Percentiles rank a stretch among this genome's conserved stretches.
Conservation (phyloP, 2,888 invertebrate genomes). For the Amiota communis region DNA sequence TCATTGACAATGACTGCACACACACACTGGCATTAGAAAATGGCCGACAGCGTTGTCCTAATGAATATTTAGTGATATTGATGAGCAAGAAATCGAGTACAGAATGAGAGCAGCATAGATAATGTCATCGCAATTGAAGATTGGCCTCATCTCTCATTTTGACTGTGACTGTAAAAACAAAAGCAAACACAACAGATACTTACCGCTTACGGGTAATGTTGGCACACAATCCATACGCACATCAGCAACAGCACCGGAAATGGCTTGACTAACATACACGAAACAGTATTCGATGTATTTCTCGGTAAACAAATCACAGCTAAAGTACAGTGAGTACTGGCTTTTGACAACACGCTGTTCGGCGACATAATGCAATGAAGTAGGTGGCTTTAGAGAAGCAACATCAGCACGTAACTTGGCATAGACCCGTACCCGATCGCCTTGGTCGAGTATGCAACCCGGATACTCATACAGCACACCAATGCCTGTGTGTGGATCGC, state of each 20-base stretch:
- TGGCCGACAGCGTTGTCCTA: neutral
- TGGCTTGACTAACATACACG: slow-evolving; percentile 89
- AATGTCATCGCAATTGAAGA: too few relatives aligned
- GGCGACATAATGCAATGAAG: slow-evolving; percentile 77
- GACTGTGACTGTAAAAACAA: too few relatives aligned
- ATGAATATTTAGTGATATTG: neutral
- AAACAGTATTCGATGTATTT: slow-evolving; percentile 90
- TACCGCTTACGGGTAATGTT: slow-evolving; percentile 86
- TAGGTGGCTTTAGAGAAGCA: slow-evolving; percentile 79
- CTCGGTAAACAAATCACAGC: slow-evolving; percentile 88
- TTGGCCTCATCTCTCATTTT: too few relatives aligned
- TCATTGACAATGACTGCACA: neutral
- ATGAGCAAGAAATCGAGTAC: too few relatives aligned
- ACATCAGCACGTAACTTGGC: slow-evolving; percentile 83
- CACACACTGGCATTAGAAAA: neutral
- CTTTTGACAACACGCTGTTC: slow-evolving; percentile 81
- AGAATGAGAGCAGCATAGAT: too few relatives aligned
- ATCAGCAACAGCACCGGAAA: slow-evolving; percentile 88
- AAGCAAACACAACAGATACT: slow-evolving; percentile 46
- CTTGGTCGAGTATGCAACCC: slow-evolving; percentile 83
- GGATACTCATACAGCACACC: slow-evolving; percentile 89
- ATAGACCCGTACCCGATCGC: slow-evolving; percentile 86
- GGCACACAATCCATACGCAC: slow-evolving; percentile 89
- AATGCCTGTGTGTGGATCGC: slow-evolving; percentile 82
- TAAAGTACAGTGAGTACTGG: slow-evolving; percentile 84